A percentile compares a stretch with the other conserved stretches of the same genome.
These are phyloP conservation scores for Oryzias javanicus DNA, from an alignment of 2,113 vertebrate species.

Conservation along the genomic window DNA sequence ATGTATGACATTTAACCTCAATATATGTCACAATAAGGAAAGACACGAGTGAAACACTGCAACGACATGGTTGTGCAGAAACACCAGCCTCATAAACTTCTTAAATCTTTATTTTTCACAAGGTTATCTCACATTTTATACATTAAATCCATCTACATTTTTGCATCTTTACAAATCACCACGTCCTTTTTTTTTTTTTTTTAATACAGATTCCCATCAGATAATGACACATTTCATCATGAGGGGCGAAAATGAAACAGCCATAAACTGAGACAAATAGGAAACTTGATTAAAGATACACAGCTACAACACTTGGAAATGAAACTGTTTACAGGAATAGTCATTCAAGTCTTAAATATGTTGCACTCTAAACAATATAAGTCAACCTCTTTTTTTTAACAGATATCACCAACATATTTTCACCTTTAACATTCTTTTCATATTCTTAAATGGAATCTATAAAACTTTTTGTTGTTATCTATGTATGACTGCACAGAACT, in stretches of 20 bases:
- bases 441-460: slow-evolving; percentile 11
- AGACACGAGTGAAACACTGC: slow-evolving; percentile 14
- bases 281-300: slow-evolving; percentile 55
- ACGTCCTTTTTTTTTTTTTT: slow-evolving; percentile 33
- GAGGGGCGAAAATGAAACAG: slow-evolving; percentile 53
- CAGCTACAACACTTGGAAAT: slow-evolving; percentile 60
- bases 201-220: slow-evolving; percentile 45
- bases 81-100: slow-evolving; percentile 40
- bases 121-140: slow-evolving; percentile 72
- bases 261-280: slow-evolving; percentile 55
- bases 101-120: slow-evolving; percentile 74
- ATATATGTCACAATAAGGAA: slow-evolving; percentile 21
- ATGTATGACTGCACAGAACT: slow-evolving; percentile 1
- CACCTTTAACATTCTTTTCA: slow-evolving; percentile 28
- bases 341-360: slow-evolving; percentile 50
- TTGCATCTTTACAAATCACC: slow-evolving; percentile 33
- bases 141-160: slow-evolving; percentile 53
- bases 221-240: slow-evolving; percentile 50
- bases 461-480: slow-evolving; percentile 6
- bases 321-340: slow-evolving; percentile 39
- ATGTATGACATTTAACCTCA: slow-evolving; percentile 22
- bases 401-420: slow-evolving; percentile 16
- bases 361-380: slow-evolving; percentile 25
- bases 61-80: slow-evolving; percentile 20
- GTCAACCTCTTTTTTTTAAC: slow-evolving; percentile 8